Evolutionary conservation across 1,140 invertebrate genomes (phyloP), one percentile per base, ranked within the genome.

Genomic region (Berghia stephanieae): DNA sequence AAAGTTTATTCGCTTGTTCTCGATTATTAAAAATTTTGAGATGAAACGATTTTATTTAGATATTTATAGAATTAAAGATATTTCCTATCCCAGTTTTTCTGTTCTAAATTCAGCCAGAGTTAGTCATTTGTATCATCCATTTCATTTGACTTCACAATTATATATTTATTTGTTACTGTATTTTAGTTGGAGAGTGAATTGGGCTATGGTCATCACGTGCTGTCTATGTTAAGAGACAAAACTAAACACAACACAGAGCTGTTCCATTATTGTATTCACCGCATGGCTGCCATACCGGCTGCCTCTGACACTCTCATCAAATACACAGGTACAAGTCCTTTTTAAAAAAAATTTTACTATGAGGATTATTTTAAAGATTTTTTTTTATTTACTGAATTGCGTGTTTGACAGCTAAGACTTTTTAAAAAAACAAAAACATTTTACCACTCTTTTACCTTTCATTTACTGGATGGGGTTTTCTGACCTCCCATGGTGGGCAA

Each of bases 161-260:
- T 49, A n/a, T 49, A 49, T n/a, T 49, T 49, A 13, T 49, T 73
- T 46, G 40, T 70, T 55, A 13, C 77, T 75, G 6, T 36, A 43
- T 52, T 81, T 21, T 77, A 90, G 88, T 66, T 83, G 27, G 88
- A 90, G 80, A 85, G 88, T n/a, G 79, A 83, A n/a, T 36, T 87
- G 8, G 89, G 90, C 0, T 97, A 96, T 90, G 93, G 92, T 18
- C 92, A 96, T 85, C 96, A 94, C 93, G 94, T 97, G 4, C 93
- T 94, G 83, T 88, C 91, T 40, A 92, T 92, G 8, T 89, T 96
- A 67, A 89, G 93, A 60, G 88, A 93, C 86, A 83, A 85, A 0
- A 78, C 85, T 6, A 85, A 90, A 8, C 89, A 89, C 36, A 84
- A 89, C 16, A 91, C 93, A 78, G 87, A 92, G 4, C 88, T 92